These are phyloP conservation scores for Eospalax fontanierii DNA, from an alignment of 2,797 vertebrate species.

Conservation along the genomic window DNA sequence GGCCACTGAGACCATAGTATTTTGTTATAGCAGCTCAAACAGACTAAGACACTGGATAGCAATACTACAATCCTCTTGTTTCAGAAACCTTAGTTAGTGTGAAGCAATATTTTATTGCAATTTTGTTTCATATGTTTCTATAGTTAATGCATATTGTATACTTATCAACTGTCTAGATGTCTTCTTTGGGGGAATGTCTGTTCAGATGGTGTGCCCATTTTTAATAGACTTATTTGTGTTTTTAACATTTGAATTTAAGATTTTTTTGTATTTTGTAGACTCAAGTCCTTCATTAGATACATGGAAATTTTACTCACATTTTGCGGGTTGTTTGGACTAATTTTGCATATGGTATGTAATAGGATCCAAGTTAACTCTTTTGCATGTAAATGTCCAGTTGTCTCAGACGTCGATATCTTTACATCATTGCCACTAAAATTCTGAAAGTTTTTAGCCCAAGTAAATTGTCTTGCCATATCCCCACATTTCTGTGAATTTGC, in stretches of 20 bases:
- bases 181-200: background rate
- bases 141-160: background rate
- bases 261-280: constrained; percentile 6
- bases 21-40: background rate
- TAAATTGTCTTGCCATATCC: background rate
- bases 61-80: background rate
- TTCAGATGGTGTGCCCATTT: background rate
- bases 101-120: background rate
- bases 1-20: background rate
- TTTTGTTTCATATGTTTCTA: background rate
- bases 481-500: background rate
- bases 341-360: constrained; percentile 5
- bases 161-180: background rate
- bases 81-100: background rate
- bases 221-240: background rate
- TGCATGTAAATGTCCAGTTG: background rate
- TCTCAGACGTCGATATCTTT: background rate
- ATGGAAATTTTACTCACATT: background rate
- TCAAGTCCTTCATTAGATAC: background rate
- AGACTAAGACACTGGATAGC: background rate
- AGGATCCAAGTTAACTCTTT: constrained; percentile 21
- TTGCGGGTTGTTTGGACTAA: background rate
- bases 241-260: background rate
- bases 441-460: background rate
- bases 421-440: constrained; percentile 37